Evolutionary conservation across 1,140 invertebrate genomes (phyloP), one percentile per base, ranked within the genome.

Genomic region (Drosophila kurseongensis): DNA sequence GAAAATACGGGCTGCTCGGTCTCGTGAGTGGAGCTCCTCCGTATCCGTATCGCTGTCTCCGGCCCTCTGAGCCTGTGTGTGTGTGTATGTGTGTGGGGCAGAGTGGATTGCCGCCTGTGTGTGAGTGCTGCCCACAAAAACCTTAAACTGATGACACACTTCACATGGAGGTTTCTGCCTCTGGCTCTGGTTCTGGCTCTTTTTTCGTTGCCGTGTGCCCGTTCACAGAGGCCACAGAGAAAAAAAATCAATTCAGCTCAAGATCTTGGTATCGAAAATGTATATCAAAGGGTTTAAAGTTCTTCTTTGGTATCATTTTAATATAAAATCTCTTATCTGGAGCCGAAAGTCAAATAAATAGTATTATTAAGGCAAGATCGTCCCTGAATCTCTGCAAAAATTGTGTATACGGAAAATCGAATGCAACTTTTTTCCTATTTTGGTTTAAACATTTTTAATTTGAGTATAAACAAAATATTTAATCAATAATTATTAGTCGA

Each of bases 131-230:
- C 57, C 84, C 84, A 89, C 84, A 88, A 88, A 88, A 88, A 84
- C 84, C 85, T 89, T 88, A 88, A 88, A 88, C 84, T 89, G 84
- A 89, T 88, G 84, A 89, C 84, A 88, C 84, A 88, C 84, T 88
- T 88, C 84, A 88, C 84, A 77, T 89, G 73, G 67, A 80, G 82
- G 74, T 83, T 86, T 82, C 75, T 84, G 81, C 78, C 78, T 81
- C 67, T 38, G 78, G 81, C 75, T 42, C 65, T 84, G 65, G 62
- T 45, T 60, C 66, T 73, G 55, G 59, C 18, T 58, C 52, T 58
- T 71, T 71, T 69, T 72, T 71, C 66, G 68, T 71, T 71, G 35
- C 58, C 67, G 61, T 52, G 41, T 57, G 56, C 73, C 48, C 44
- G 55, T 63, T 78, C 41, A 36, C 38, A 52, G n/a, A 2, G 3